Base-by-base conservation (phyloP, 30 jellyfish, hydroid and myxozoan species). In the Cassiopea andromeda region DNA sequence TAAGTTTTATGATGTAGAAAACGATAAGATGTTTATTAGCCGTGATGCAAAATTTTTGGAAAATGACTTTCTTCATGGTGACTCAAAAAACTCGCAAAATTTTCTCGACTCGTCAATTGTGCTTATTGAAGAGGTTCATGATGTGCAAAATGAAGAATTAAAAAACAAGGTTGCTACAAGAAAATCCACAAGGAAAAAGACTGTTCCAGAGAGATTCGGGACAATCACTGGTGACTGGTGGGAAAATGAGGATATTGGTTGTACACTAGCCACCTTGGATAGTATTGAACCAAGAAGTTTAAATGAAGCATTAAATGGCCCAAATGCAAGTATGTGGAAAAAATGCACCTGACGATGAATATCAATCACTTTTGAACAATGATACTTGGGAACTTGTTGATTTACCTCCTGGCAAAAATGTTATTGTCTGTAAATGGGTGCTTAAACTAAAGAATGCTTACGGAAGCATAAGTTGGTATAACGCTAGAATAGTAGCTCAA, bases 41-140 rank as follows among this genome's bases (percentile, higher is more conserved):
- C 64, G 90, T 43, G 90, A 73, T 61, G 93, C 50, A 7, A 49
- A 17, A 13, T 84, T 84, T 47, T 16, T 85, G 81, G 87, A 73
- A 64, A 87, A 77, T 44, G 76, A 76, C 7, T 87, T 87, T 68
- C 85, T 43, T 12, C 82, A 73, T 45, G 46, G 38, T 12, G 10
- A 12, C 49, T 73, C 46, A 13, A 45, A 27, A 18, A 73, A 73
- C 46, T 18, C 43, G 38, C 27, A 73, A 45, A 7, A 45, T 13
- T 73, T 73, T 10, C 43, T 45, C 4, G 58, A 73, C 4, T 45
- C 38, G 82, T 27, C 61, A 27, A 73, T 58, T 44, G 64, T 54
- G 19, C 8, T 7, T 16, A 66, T 2, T 14, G 75, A 14, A 66
- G 45, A 14, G 75, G 49, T 13, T 73, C 27, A 10, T 12, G 82